These are phyloP conservation scores for Penaeus chinensis DNA, from an alignment of 1,140 invertebrate species.

Conservation along the genomic window DNA sequence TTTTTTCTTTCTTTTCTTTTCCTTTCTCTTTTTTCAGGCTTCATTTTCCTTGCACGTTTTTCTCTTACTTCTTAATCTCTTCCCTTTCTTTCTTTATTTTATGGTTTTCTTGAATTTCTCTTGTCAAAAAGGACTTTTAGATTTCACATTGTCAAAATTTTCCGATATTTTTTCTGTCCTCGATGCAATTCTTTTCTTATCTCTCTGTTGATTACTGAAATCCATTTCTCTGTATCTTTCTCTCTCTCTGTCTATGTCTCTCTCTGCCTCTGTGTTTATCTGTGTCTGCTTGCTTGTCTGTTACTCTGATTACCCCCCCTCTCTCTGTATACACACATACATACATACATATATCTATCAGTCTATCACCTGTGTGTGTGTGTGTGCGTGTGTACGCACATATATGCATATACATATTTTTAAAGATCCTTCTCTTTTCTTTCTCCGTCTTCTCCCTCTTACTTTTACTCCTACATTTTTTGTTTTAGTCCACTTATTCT, in stretches of 20 bases:
- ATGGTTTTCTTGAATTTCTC: not conserved
- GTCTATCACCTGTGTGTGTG: not conserved
- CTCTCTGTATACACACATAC: too few species aligned
- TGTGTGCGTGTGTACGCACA: not conserved
- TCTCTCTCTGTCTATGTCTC: too few species aligned
- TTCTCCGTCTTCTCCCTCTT: too few species aligned
- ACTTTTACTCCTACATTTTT: too few species aligned
- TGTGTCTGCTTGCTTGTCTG: too few species aligned
- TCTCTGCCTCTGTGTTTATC: too few species aligned
- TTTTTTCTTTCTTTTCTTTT: not conserved
- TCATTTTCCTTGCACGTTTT: not conserved
- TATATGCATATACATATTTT: too few species aligned
- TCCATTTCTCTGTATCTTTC: not conserved
- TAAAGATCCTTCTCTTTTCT: too few species aligned
- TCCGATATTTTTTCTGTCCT: too few species aligned
- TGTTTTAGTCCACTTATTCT: too few species aligned
- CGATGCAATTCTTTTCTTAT: not conserved
- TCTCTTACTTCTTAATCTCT: constrained; percentile 19
- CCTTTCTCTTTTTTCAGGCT: not conserved
- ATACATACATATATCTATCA: too few species aligned
- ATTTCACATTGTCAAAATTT: too few species aligned
- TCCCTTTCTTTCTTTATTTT: constrained; percentile 3
- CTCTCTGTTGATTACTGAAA: not conserved
- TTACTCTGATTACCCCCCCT: not conserved
- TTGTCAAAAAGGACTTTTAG: not conserved